Evolutionary conservation across 2,113 vertebrate genomes (phyloP), one percentile per base, ranked within the genome.

Genomic region (Lepidothrix coronata): DNA sequence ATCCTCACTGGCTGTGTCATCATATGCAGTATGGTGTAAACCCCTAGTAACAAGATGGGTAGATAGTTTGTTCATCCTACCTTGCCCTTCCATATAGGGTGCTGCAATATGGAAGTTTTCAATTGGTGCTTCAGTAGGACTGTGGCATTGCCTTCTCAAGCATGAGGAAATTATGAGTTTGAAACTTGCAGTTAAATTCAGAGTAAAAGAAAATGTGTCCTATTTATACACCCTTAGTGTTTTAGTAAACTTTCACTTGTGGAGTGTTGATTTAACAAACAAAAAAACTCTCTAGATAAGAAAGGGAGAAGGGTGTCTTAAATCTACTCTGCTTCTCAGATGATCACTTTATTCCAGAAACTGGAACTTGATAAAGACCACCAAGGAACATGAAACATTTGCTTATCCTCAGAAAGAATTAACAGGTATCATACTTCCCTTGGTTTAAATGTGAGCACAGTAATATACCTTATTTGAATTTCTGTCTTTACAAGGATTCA

Each of bases 1-100:
- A 12, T 77, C 9, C 27, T 88, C 55, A 15, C 24, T 49, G 52
- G 2, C 18, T 35, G 14, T 85, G 19, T 44, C 19, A 41, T 31
- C 0, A 0, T 46, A 9, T 3, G 5, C 0, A 0, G 23, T 59
- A 5, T 5, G 3, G 8, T 63, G 14, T 55, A 57, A 87, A 23
- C 19, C 24, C 10, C 0, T 2, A n/a, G 20, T 62, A 31, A 27
- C 15, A 24, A 46, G 46, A 39, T 39, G 52, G 22, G 20, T 54
- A 41, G 18, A 27, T 2, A 4, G 27, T 58, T 31, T 12, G 20
- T 58, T 31, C 25, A 43, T 41, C 18, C 52, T 58, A 12, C 5
- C 11, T 49, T 71, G 14, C 33, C 14, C 8, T 51, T 55, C 46
- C 2, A 1, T 11, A 14, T 12, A 51, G 12, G 2, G 6, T 68